phyloP scores from a whole-genome alignment of 1,140 invertebrate genomes.

The Probaryconus sp. region DNA sequence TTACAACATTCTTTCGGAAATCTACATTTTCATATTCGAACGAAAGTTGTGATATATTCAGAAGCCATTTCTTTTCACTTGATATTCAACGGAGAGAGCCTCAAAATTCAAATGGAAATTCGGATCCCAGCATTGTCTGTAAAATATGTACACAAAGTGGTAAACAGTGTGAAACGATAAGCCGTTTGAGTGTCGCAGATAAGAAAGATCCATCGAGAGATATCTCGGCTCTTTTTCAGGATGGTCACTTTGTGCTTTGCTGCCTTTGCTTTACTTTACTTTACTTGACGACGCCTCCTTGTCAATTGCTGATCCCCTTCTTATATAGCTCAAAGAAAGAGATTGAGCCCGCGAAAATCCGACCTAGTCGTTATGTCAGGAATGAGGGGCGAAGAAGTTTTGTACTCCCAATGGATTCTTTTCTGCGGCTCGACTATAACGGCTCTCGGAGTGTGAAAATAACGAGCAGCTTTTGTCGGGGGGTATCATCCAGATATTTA shows the following conservation, averaged over 20 bases:
- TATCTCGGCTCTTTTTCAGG: constrained; percentile 47
- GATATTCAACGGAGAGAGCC: no score
- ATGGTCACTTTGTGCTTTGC: constrained; percentile 62
- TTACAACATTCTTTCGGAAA: no score
- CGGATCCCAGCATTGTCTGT: constrained; percentile 11
- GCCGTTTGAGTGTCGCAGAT: constrained; percentile 40
- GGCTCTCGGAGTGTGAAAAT: constrained; percentile 57
- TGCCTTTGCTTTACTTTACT: no score
- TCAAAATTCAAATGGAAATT: neutral
- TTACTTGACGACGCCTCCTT: constrained; percentile 52
- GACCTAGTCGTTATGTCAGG: constrained; percentile 54
- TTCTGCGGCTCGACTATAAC: constrained; percentile 49
- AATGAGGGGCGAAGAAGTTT: constrained; percentile 49
- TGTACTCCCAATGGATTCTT: constrained; percentile 54
- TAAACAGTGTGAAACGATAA: constrained; percentile 47
- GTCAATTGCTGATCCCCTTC: constrained; percentile 56
- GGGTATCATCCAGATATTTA: constrained; percentile 58
- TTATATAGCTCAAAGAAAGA: constrained; percentile 53
- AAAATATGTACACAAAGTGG: constrained; percentile 50
- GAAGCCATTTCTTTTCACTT: no score
- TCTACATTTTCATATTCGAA: no score
- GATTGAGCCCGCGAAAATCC: constrained; percentile 59
- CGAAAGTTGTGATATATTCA: no score
- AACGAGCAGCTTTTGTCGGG: constrained; percentile 50
- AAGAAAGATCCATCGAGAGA: constrained; percentile 52